Evolutionary conservation across 2,113 vertebrate genomes (phyloP).

Genomic region (Danionella cerebrum): DNA sequence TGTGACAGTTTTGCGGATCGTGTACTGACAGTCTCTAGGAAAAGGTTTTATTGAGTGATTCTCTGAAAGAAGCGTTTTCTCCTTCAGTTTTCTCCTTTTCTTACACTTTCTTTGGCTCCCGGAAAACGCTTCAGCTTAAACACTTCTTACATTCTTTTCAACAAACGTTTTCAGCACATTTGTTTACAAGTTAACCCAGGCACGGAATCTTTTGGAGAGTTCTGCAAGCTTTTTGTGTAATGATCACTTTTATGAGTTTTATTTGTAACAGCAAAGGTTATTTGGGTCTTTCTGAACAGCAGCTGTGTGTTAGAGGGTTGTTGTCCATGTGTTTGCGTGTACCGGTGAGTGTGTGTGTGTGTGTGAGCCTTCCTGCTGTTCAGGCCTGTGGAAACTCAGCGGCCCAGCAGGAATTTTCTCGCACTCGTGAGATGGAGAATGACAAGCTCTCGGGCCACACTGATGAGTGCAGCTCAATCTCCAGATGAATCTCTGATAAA

Average conservation of each 20-base stretch:
- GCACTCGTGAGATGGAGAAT: background rate
- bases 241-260: constrained; percentile 15
- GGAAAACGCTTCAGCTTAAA: too few species aligned
- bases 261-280: constrained; percentile 12
- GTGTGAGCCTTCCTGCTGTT: constrained; percentile 28
- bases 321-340: too few species aligned
- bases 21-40: too few species aligned
- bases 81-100: too few species aligned
- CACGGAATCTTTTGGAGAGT: background rate
- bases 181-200: background rate
- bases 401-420: constrained; percentile 24
- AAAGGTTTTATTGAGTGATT: too few species aligned
- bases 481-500: constrained; percentile 24
- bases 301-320: constrained; percentile 35
- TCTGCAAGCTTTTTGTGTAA: background rate
- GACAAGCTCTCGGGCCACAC: background rate
- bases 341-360: too few species aligned
- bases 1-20: too few species aligned
- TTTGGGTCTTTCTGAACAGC: constrained; percentile 27
- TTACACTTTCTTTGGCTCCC: too few species aligned
- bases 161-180: too few species aligned
- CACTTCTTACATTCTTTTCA: too few species aligned
- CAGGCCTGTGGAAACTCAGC: constrained; percentile 19
- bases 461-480: constrained; percentile 6
- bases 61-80: too few species aligned